phyloP scores from a whole-genome alignment of 1,140 invertebrate genomes.

The Brachionus asplanchnoidis region DNA sequence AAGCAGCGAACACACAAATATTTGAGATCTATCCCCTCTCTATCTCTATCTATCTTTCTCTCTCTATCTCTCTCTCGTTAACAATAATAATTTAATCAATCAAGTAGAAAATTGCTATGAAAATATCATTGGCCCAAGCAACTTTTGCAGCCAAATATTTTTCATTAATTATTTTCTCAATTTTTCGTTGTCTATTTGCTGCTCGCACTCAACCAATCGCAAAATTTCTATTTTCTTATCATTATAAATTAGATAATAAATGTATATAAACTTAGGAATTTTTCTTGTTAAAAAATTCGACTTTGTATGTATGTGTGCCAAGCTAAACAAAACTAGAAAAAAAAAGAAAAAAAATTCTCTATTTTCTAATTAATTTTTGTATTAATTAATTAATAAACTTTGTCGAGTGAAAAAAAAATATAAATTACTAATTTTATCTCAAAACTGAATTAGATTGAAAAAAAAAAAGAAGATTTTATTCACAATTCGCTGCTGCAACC shows the following conservation, averaged over 20 bases:
- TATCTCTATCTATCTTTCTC: not conserved
- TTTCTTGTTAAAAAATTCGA: not conserved
- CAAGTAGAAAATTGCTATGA: slow-evolving; percentile 26
- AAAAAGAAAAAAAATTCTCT: too few species aligned
- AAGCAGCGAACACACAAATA: not conserved
- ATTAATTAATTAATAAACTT: slow-evolving; percentile 35
- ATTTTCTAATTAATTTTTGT: slow-evolving; percentile 27
- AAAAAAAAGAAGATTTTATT: not conserved
- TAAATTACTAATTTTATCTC: slow-evolving; percentile 19
- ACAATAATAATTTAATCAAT: slow-evolving; percentile 24
- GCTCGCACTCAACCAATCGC: slow-evolving; percentile 1
- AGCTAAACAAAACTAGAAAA: not conserved
- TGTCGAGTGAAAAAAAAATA: slow-evolving; percentile 22
- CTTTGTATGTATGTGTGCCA: not conserved
- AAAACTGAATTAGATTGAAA: not conserved
- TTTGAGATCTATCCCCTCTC: not conserved
- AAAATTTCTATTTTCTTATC: slow-evolving; percentile 11
- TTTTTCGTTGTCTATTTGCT: not conserved
- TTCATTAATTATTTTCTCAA: not conserved
- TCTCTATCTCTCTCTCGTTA: not conserved
- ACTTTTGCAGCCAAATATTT: not conserved
- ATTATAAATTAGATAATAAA: slow-evolving; percentile 37
- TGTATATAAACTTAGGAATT: slow-evolving; percentile 5
- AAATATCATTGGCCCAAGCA: not conserved
- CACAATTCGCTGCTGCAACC: not conserved